Conservation (phyloP, 1,140 invertebrate genomes). For the Sminthurides bifidus region DNA sequence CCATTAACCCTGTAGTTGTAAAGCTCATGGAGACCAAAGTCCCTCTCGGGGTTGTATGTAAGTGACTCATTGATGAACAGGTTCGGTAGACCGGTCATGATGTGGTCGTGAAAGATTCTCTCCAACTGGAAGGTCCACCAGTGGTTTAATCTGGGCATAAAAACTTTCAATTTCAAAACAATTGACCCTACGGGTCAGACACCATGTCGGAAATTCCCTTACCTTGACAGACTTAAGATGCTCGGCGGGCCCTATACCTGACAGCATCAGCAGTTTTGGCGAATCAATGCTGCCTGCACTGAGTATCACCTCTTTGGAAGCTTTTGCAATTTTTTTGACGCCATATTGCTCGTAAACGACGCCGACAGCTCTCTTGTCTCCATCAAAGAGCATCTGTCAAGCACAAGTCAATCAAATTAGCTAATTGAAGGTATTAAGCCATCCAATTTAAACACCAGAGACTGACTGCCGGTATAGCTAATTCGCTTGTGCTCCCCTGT, state of each 20-base stretch:
- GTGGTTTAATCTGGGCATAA: slow-evolving; percentile 10
- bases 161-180: not conserved
- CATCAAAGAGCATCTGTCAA: slow-evolving; percentile 23
- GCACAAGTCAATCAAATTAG: not conserved
- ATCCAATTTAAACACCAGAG: slow-evolving; percentile 1
- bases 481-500: no score
- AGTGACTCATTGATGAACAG: slow-evolving; percentile 11
- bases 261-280: slow-evolving; percentile 46
- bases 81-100: not conserved
- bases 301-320: slow-evolving; percentile 61
- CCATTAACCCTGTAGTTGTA: slow-evolving; percentile 16
- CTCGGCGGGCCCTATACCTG: slow-evolving; percentile 25
- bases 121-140: slow-evolving; percentile 38
- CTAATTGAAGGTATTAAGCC: not conserved
- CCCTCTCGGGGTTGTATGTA: slow-evolving; percentile 10
- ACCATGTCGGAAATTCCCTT: not conserved
- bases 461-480: not conserved
- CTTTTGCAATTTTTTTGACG: slow-evolving; percentile 44
- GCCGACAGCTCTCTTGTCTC: slow-evolving; percentile 40
- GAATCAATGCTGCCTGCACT: slow-evolving; percentile 61
- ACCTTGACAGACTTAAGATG: slow-evolving; percentile 17
- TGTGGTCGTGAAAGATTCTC: slow-evolving; percentile 35
- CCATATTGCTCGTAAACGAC: slow-evolving; percentile 47
- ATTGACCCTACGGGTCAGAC: not conserved
- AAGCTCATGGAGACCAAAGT: slow-evolving; percentile 7